Base-by-base conservation (phyloP, 2,888 invertebrate species). In the Polyommatus iphigenia region DNA sequence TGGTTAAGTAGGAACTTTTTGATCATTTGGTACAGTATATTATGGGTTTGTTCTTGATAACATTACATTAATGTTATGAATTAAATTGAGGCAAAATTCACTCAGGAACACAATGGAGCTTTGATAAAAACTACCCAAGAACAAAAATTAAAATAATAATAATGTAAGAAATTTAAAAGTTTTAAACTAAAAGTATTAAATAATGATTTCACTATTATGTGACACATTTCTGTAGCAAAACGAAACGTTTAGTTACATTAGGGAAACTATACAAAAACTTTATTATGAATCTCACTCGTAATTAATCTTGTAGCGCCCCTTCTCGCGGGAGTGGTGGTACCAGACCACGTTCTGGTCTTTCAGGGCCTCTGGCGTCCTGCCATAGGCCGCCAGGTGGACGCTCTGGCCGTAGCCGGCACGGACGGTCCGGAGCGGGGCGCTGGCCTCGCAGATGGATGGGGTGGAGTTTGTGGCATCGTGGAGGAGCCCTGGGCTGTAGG, bases 321-420 rank as follows among this genome's bases (percentile, higher is more conserved):
- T 94, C 81, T 95, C 95, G 79, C 95, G 91, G 2, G 94, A 95
- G 84, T 94, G 93, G 80, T 95, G 95, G 81, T 89, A 95, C 95
- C 95, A 95, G 36, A 91, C 89, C 0, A 94, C 94, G 62, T 88
- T 84, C 81, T 94, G 94, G 78, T 93, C 92, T 80, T 88, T 91
- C 62, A 94, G 82, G 0, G 94, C 93, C 82, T 94, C 94, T 4
- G 94, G 94, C 1, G 93, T 94, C 81, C 89, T 91, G 13, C 94
- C 92, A 81, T 95, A 95, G 54, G 95, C 95, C 2, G 95, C 94
- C 80, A 96, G 86, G 84, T 96, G 95, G 24, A 96, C 94, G 84
- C 95, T 95, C 85, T 95, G 95, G 0, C 95, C 96, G 87, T 95
- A 95, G 2, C 95, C 95, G n/a, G 95, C 95, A 50, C 95, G 87